phyloP scores from a whole-genome alignment of 2,797 vertebrate genomes.

The Sebastes nivosus region DNA sequence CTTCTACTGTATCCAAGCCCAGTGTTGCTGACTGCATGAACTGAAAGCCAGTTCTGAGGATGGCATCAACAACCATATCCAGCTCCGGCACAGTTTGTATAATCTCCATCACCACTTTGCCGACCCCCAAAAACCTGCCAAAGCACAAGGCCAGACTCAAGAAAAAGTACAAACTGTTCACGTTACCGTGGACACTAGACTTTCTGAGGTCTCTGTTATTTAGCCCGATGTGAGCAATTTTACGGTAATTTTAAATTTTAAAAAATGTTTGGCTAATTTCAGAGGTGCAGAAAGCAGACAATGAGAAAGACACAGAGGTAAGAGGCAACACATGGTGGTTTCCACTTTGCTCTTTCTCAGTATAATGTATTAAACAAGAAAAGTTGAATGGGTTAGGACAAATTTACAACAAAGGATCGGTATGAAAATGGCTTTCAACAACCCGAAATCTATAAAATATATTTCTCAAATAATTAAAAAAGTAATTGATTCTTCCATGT shows the following conservation, averaged over 20 bases:
- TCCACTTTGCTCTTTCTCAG: neutral
- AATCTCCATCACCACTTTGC: slow-evolving; percentile 63
- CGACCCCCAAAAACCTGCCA: slow-evolving; percentile 73
- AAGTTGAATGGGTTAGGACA: neutral
- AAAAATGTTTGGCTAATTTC: neutral
- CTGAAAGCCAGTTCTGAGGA: slow-evolving; percentile 63
- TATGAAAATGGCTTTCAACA: neutral
- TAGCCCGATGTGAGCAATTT: neutral
- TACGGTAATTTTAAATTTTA: neutral
- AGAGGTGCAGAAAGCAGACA: neutral
- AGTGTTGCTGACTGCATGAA: slow-evolving; percentile 63
- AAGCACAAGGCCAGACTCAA: neutral
- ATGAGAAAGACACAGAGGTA: neutral
- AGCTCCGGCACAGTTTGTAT: slow-evolving; percentile 59
- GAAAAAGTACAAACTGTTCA: neutral
- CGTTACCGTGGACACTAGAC: neutral
- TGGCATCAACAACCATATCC: slow-evolving; percentile 51
- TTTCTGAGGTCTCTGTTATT: neutral
- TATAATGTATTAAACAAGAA: neutral
- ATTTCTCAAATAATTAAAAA: neutral
- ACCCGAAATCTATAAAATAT: neutral
- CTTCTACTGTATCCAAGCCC: slow-evolving; percentile 42
- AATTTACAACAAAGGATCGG: neutral
- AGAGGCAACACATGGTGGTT: neutral
- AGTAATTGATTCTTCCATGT: neutral